Base-by-base conservation (phyloP, 2,888 invertebrate genomes). In the Coelinius sp. region DNA sequence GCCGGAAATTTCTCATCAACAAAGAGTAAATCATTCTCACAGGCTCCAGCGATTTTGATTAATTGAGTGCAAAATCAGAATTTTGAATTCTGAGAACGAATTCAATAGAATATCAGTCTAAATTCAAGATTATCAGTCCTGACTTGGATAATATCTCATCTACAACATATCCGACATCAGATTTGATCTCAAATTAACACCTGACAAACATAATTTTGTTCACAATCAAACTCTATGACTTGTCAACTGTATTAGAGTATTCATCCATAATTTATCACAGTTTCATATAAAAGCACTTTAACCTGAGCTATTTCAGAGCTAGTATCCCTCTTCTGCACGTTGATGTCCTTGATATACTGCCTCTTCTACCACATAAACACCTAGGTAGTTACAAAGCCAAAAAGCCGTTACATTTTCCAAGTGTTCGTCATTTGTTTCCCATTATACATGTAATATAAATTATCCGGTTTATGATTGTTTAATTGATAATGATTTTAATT, bases 221-320 rank as follows among this genome's bases (percentile, higher is more conserved):
- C 65, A 77, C 69, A 70, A 71, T n/a, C n/a, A n/a, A n/a, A n/a
- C n/a, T n/a, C n/a, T n/a, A n/a, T n/a, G n/a, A n/a, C n/a, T n/a
- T n/a, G n/a, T n/a, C n/a, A n/a, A n/a, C n/a, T n/a, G n/a, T n/a
- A n/a, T n/a, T n/a, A 41, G 41, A n/a, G 14, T 41, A 14, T 41
- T 6, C 41, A n/a, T 41, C 41, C 41, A 41, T 78, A 82, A 81
- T 82, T 84, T 82, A 82, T 82, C 80, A 73, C 71, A 74, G 67
- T 78, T 83, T 79, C 79, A 81, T 81, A 82, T 83, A 81, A 81
- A 79, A 76, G 72, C 77, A 79, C 76, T 75, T 52, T 65, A 67
- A 59, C 64, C 74, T 73, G 63, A 71, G 73, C 59, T 24, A 62
- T 62, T 53, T 14, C 24, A 24, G 41, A 41, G 7, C 25, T 24